Evolutionary conservation across 2,113 vertebrate species (phyloP), one percentile per base, ranked within the genome.

Genomic region (Stegastes partitus): DNA sequence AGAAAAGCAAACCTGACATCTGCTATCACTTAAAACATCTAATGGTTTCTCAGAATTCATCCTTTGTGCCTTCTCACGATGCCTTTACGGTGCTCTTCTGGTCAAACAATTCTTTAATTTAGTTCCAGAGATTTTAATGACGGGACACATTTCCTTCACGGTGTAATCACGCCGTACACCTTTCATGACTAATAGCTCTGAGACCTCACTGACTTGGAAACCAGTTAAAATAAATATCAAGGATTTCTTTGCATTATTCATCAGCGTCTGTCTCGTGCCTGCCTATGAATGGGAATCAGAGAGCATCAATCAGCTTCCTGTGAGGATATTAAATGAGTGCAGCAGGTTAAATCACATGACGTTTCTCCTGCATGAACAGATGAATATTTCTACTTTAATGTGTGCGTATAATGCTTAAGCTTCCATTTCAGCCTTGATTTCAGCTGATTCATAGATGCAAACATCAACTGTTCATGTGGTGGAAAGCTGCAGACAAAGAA

Each of bases 211-310:
- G 54, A 62, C 31, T 34, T 45, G 66, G 31, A 83, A 85, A 59
- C 19, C 53, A 2, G 50, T 51, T 79, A 55, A 72, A 83, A 82
- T 72, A 78, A 5, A 28, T n/a, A 71, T 77, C 49, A 84, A 66
- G 51, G 55, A 50, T 45, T 74, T 34, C 22, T 70, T 28, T 87
- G 67, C 81, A 86, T 87, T 82, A 89, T 92, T 87, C 71, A 85
- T 78, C 23, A 19, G 0, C 7, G 51, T 47, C 74, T 75, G 77
- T 75, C 62, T 54, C 4, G 1, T 2, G 73, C 68, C 80, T 62
- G 39, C 25, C 58, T 34, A 15, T 56, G 54, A 68, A 74, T 0
- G 25, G 28, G 11, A 68, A 68, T 74, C 53, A 66, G 64, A 85
- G 21, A 57, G 34, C 74, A 78, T 68, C 66, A 77, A 49, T 74